Percentiles rank a stretch among this genome's conserved stretches.
Conservation (phyloP, 2,797 vertebrate species). For the Agapornis canus region DNA sequence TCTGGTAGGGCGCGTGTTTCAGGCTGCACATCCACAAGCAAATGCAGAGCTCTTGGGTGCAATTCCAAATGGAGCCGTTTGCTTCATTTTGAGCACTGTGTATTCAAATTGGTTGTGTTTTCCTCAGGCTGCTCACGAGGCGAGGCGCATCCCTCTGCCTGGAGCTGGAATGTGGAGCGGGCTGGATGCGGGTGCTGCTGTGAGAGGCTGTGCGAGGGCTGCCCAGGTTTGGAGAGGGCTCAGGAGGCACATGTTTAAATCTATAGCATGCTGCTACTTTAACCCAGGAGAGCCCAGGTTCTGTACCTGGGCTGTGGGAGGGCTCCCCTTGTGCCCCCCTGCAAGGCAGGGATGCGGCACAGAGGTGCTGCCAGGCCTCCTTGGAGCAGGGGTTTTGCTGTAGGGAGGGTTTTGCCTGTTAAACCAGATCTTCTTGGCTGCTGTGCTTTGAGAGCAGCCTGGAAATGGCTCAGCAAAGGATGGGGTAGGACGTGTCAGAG, state of each 20-base stretch:
- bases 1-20: neutral
- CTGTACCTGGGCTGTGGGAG: neutral
- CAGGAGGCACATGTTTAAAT: neutral
- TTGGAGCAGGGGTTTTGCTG: accelerated
- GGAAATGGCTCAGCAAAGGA: neutral
- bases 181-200: neutral
- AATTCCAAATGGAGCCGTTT: constrained; percentile 1
- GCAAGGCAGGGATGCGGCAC: neutral
- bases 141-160: neutral
- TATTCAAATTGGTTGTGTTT: neutral
- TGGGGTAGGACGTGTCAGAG: neutral
- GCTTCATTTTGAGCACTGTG: neutral
- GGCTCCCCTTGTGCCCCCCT: neutral
- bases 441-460: neutral
- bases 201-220: accelerated
- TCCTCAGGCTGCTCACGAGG: neutral
- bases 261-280: neutral
- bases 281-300: neutral
- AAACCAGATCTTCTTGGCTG: neutral
- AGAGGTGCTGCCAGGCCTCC: neutral
- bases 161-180: neutral
- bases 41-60: constrained; percentile 39
- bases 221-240: neutral
- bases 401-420: neutral
- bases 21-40: constrained; percentile 37